Conservation (phyloP, 2,888 invertebrate species). For the Auanema freiburgensis region DNA sequence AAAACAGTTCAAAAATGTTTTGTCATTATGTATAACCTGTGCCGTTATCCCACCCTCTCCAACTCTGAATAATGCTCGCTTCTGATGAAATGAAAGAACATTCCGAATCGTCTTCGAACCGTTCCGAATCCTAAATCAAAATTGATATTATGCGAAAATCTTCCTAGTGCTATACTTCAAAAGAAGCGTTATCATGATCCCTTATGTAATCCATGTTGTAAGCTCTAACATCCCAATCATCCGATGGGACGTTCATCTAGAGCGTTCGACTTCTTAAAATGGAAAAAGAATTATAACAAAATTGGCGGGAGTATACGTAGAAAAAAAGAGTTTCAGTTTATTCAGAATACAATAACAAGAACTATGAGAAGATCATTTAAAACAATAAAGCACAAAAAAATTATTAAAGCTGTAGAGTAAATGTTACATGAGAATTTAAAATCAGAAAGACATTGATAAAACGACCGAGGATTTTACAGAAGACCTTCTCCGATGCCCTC, state of each 20-base stretch:
- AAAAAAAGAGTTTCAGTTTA: neutral
- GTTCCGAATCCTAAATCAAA: constrained; percentile 49
- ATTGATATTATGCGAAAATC: no score
- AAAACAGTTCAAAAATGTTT: constrained; percentile 3
- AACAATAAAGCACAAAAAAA: neutral
- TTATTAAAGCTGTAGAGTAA: neutral
- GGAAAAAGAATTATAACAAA: no score
- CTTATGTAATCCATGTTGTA: neutral
- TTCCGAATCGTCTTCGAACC: constrained; percentile 54
- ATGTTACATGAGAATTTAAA: neutral
- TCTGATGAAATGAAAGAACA: constrained; percentile 23
- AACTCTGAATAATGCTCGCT: constrained; percentile 23
- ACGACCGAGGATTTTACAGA: neutral
- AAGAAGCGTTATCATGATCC: constrained; percentile 27
- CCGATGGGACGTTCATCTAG: no score
- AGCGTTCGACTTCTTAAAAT: no score
- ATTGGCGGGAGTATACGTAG: no score
- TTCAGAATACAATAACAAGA: neutral
- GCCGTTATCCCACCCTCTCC: constrained; percentile 35
- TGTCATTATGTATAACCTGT: constrained; percentile 13
- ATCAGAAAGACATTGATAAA: neutral
- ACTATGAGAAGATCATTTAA: neutral
- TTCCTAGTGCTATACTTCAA: constrained; percentile 21
- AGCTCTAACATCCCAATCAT: no score
- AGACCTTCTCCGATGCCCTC: neutral